These are phyloP conservation scores for Cynoglossus semilaevis DNA, from an alignment of 2,113 vertebrate species.

Conservation along the genomic window DNA sequence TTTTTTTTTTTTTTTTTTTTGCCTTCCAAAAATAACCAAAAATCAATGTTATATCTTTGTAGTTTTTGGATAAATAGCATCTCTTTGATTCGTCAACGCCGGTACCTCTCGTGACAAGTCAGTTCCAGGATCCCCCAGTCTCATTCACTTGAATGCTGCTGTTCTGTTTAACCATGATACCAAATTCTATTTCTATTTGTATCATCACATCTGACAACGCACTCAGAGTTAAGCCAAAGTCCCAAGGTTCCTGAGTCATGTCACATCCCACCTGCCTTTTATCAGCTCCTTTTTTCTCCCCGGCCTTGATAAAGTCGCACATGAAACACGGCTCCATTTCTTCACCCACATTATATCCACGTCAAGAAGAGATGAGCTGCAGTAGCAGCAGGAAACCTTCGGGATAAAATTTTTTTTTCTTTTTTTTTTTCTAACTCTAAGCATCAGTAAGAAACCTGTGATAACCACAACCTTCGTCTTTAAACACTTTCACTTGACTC, in stretches of 20 bases:
- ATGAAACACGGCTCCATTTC: too few relatives aligned
- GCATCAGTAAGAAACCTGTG: not conserved
- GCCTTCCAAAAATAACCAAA: too few relatives aligned
- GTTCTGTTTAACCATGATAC: constrained; percentile 6
- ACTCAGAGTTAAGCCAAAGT: constrained; percentile 17
- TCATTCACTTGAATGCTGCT: not conserved
- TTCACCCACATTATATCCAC: too few relatives aligned
- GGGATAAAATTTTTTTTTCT: too few relatives aligned
- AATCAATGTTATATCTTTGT: too few relatives aligned
- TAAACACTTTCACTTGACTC: not conserved
- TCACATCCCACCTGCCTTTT: constrained; percentile 2
- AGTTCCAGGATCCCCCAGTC: too few relatives aligned
- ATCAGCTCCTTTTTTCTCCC: constrained; percentile 13
- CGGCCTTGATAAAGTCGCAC: not conserved
- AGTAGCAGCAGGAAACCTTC: constrained; percentile 1
- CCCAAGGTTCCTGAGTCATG: constrained; percentile 20
- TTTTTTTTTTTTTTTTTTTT: not conserved
- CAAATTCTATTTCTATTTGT: not conserved
- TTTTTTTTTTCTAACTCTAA: too few relatives aligned
- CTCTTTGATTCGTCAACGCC: too few relatives aligned
- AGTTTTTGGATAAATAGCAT: too few relatives aligned
- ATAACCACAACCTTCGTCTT: not conserved
- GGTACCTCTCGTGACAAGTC: too few relatives aligned
- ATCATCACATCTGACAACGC: not conserved
- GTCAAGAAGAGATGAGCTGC: not conserved